Evolutionary conservation across 2,113 vertebrate species (phyloP).

Genomic region (Rostratula benghalensis): DNA sequence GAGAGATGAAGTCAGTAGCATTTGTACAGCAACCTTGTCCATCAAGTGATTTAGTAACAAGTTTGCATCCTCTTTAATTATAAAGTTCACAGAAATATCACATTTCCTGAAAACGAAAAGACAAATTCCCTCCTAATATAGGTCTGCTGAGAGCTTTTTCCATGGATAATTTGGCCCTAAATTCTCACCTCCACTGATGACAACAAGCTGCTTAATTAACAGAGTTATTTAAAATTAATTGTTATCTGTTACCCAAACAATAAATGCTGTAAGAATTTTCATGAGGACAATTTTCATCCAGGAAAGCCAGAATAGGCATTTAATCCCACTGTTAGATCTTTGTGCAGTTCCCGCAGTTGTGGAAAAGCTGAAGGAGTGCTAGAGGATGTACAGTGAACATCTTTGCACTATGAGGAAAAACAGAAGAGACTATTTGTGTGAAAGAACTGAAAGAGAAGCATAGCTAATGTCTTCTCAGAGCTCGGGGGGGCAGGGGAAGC

Average conservation of each 20-base stretch:
- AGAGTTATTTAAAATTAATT: constrained; percentile 34
- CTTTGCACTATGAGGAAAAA: background rate
- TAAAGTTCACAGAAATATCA: background rate
- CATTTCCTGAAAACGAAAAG: background rate
- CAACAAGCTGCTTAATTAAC: background rate
- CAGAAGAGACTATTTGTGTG: background rate
- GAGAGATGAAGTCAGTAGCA: background rate
- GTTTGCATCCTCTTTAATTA: constrained; percentile 15
- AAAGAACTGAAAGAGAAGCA: background rate
- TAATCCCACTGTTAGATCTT: background rate
- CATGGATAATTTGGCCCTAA: constrained; percentile 14
- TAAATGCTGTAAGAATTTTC: background rate
- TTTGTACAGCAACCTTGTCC: background rate
- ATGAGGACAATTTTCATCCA: background rate
- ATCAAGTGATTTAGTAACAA: background rate
- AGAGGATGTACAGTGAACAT: background rate
- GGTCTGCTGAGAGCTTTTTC: constrained; percentile 12
- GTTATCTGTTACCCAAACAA: background rate
- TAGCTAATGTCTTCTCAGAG: background rate
- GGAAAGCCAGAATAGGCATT: background rate
- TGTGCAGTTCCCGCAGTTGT: rapidly evolving
- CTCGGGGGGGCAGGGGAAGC: background rate
- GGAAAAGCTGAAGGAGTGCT: background rate
- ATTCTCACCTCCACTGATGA: background rate
- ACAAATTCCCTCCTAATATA: background rate